Conservation (phyloP, 92 coral and sea anemone genomes). For the Actinostola sp. region DNA sequence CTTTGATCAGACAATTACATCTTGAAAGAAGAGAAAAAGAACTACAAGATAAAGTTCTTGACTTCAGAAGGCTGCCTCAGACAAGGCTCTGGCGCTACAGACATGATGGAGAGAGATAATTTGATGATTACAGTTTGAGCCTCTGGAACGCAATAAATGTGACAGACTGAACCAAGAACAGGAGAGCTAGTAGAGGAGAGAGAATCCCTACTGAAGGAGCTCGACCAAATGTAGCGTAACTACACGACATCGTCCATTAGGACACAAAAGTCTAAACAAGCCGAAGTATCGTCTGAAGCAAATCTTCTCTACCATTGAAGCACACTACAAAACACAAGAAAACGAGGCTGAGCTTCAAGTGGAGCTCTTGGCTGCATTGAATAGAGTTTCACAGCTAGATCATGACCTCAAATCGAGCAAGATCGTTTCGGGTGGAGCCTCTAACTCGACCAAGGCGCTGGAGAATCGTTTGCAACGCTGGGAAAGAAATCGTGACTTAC, state of each 20-base stretch:
- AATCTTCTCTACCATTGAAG: slow-evolving; percentile 79
- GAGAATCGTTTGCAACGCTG: slow-evolving; percentile 57
- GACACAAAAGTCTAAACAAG: slow-evolving; percentile 74
- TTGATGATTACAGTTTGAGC: slow-evolving; percentile 66
- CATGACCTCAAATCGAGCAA: slow-evolving; percentile 69
- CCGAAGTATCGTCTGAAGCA: slow-evolving; percentile 82
- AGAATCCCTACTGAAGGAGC: slow-evolving; percentile 69
- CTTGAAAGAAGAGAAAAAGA: slow-evolving; percentile 84
- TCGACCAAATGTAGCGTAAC: slow-evolving; percentile 81
- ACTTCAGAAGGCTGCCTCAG: slow-evolving; percentile 82
- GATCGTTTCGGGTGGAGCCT: slow-evolving; percentile 64
- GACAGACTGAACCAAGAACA: slow-evolving; percentile 70
- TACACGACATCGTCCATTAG: slow-evolving; percentile 81
- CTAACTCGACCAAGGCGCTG: slow-evolving; percentile 52
- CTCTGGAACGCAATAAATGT: slow-evolving; percentile 58
- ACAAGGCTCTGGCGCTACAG: slow-evolving; percentile 84
- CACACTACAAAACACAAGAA: slow-evolving; percentile 80
- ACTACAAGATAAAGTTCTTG: slow-evolving; percentile 76
- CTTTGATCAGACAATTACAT: slow-evolving; percentile 58
- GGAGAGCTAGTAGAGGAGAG: slow-evolving; percentile 69
- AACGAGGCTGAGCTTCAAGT: slow-evolving; percentile 76
- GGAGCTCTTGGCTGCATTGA: slow-evolving; percentile 83
- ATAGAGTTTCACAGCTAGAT: slow-evolving; percentile 79
- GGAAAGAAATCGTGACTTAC: slow-evolving; percentile 79
- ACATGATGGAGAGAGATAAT: slow-evolving; percentile 84